phyloP scores from a whole-genome alignment of 1,140 invertebrate species.

The Cherax destructor region DNA sequence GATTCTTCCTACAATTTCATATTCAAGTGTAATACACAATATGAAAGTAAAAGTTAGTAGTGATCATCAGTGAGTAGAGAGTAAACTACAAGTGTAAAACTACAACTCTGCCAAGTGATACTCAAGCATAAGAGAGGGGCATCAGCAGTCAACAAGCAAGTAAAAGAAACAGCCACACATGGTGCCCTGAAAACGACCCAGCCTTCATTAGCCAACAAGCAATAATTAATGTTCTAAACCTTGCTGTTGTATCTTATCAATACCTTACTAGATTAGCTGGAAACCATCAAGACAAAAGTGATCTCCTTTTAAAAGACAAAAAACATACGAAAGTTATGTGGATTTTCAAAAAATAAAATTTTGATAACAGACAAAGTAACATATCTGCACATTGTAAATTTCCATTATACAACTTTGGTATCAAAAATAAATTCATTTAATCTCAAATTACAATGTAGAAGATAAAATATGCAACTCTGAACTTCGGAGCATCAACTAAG shows the following conservation, averaged over 20 bases:
- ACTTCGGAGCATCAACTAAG: no score
- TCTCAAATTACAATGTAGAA: background rate
- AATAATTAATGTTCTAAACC: background rate
- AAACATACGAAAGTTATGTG: background rate
- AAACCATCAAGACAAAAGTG: slow-evolving; percentile 7
- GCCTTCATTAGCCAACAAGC: slow-evolving; percentile 19
- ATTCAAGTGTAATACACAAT: no score
- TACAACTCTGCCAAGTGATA: background rate
- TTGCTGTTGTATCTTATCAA: background rate
- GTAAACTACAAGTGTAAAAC: background rate
- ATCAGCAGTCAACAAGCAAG: background rate
- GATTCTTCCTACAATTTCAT: no score
- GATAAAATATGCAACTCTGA: background rate
- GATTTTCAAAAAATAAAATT: background rate
- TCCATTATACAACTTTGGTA: background rate
- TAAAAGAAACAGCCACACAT: slow-evolving; percentile 24
- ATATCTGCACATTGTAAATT: no score
- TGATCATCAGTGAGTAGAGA: background rate
- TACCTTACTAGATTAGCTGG: slow-evolving; percentile 34
- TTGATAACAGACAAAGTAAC: no score
- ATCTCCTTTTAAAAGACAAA: slow-evolving; percentile 16
- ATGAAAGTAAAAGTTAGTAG: no score
- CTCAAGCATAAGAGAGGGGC: background rate
- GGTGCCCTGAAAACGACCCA: slow-evolving; percentile 58
- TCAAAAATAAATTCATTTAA: slow-evolving; percentile 9